Evolutionary conservation across 2,113 vertebrate species (phyloP).

Genomic region (Phrynosoma platyrhinos): DNA sequence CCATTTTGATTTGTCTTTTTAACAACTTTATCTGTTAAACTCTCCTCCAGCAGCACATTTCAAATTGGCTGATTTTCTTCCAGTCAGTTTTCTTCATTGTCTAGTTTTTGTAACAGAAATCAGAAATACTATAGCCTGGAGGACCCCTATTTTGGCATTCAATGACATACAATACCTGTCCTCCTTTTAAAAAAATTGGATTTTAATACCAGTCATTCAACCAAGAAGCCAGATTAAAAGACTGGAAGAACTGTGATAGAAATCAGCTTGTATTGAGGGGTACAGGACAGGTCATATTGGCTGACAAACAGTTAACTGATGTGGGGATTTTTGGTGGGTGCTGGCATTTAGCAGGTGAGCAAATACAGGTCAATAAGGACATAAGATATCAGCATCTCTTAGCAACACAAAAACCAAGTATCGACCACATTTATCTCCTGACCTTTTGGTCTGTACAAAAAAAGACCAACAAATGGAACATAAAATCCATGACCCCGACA

Average conservation of each 20-base stretch:
- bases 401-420: conserved; percentile 36
- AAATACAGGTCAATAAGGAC: conserved; percentile 2
- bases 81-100: no score
- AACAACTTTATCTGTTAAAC: no score
- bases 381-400: conserved; percentile 28
- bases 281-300: neutral
- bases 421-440: conserved; percentile 29
- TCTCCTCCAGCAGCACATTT: no score
- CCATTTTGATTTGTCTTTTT: no score
- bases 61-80: no score
- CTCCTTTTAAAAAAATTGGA: no score
- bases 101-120: no score
- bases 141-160: no score
- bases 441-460: conserved; percentile 33
- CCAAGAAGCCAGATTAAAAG: neutral
- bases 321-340: neutral
- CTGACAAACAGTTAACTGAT: conserved; percentile 29
- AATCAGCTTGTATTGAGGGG: neutral
- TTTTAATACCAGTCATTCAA: neutral
- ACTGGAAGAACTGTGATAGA: neutral
- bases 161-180: no score
- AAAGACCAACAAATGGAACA: conserved; percentile 8
- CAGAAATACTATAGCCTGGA: no score
- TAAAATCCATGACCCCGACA: neutral
- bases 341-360: conserved; percentile 34